A percentile compares a stretch with the other conserved stretches of the same genome.
Conservation (phyloP, 2,797 vertebrate species). For the Silurus lanzhouensis region DNA sequence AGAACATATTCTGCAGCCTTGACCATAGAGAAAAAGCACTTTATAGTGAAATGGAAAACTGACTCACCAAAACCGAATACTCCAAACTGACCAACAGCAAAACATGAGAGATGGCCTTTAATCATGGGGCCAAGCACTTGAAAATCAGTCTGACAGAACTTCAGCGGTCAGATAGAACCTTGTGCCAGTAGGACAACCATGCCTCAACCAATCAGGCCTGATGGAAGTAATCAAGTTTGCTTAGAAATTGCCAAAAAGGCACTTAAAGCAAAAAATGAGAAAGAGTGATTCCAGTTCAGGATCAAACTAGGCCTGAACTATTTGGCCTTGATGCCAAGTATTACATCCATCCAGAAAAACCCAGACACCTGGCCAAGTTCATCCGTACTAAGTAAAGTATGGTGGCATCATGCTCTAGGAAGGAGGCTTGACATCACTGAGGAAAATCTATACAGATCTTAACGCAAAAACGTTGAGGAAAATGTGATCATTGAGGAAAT, state of each 20-base stretch:
- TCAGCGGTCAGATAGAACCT: background rate
- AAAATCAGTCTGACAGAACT: background rate
- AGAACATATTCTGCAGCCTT: background rate
- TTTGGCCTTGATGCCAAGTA: background rate
- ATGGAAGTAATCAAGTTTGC: background rate
- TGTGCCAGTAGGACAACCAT: background rate
- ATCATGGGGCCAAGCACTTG: background rate
- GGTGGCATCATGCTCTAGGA: background rate
- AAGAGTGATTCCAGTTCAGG: background rate
- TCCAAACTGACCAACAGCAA: background rate
- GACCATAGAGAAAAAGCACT: background rate
- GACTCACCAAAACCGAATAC: background rate
- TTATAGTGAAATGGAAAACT: background rate
- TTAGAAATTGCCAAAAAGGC: constrained; percentile 10
- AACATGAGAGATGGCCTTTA: background rate
- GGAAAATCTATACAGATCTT: background rate
- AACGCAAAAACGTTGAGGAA: background rate
- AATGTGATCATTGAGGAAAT: background rate
- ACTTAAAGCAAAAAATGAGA: background rate
- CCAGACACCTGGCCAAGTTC: constrained; percentile 1
- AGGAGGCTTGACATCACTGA: background rate
- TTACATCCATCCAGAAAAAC: background rate
- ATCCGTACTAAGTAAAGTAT: background rate
- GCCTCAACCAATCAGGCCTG: background rate
- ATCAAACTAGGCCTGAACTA: background rate